These are phyloP conservation scores for Bombus waltoni DNA, from an alignment of 1,140 invertebrate genomes.

Conservation along the genomic window DNA sequence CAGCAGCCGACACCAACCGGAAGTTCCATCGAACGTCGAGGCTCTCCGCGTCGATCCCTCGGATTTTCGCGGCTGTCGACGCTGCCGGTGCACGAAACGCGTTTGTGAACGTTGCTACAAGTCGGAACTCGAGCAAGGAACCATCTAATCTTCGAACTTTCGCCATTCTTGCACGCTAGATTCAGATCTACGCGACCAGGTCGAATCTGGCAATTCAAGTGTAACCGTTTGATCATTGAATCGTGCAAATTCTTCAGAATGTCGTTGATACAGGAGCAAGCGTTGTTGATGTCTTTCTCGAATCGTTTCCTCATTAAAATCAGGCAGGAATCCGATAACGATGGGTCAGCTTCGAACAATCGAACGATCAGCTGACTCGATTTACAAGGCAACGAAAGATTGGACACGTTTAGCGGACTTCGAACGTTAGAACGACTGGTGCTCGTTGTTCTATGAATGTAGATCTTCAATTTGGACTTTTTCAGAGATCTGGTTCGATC, in stretches of 20 bases:
- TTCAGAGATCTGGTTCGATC: not conserved
- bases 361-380: constrained; percentile 47
- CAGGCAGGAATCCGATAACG: constrained; percentile 34
- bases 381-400: constrained; percentile 63
- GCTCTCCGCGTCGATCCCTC: not conserved
- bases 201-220: constrained; percentile 63
- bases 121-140: constrained; percentile 57
- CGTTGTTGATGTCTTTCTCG: constrained; percentile 42
- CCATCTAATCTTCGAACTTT: not conserved
- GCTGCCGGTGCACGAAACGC: not conserved
- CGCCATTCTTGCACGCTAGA: constrained; percentile 13
- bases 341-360: constrained; percentile 60
- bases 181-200: constrained; percentile 60
- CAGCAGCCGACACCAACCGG: not conserved
- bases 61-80: not conserved
- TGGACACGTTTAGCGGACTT: not conserved
- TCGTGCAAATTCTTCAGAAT: constrained; percentile 46
- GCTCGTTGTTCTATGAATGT: constrained; percentile 15
- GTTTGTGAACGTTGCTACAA: constrained; percentile 39
- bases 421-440: not conserved
- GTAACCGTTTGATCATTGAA: constrained; percentile 7
- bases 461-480: constrained; percentile 28
- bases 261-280: constrained; percentile 63
- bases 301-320: constrained; percentile 60
- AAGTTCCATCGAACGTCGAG: not conserved